phyloP scores from a whole-genome alignment of 1,140 invertebrate species.

The Pseudomyrmex pallidus region DNA sequence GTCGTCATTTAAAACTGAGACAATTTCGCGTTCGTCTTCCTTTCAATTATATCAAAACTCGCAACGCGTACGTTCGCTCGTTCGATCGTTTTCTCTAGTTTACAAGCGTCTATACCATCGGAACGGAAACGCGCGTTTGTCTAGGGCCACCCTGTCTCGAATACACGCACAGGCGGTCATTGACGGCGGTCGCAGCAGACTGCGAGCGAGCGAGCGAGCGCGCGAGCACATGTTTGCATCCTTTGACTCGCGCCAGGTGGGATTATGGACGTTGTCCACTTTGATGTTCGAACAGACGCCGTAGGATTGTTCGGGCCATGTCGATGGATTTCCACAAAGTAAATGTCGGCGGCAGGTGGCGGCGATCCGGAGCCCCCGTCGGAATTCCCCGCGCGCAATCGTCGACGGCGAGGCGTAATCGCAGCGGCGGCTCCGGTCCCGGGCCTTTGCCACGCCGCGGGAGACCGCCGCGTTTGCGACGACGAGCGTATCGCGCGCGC shows the following conservation, averaged over 20 bases:
- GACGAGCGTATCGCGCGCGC: conserved; percentile 37
- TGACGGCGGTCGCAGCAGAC: conserved; percentile 2
- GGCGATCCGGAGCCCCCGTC: conserved; percentile 15
- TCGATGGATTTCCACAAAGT: conserved; percentile 75
- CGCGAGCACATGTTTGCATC: conserved; percentile 37
- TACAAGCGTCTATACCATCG: background rate
- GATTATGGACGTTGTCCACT: conserved; percentile 75
- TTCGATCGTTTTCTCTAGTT: background rate
- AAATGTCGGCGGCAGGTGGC: conserved; percentile 73
- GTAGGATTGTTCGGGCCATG: conserved; percentile 63
- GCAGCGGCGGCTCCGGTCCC: conserved; percentile 11
- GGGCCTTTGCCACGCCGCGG: conserved; percentile 64
- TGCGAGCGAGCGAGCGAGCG: conserved; percentile 1
- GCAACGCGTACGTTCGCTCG: background rate
- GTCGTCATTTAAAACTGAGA: background rate
- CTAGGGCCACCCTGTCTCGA: conserved; percentile 20
- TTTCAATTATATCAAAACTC: background rate
- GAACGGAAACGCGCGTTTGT: conserved; percentile 27
- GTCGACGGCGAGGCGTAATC: conserved; percentile 66
- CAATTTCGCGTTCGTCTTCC: background rate
- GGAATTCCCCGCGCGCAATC: conserved; percentile 68
- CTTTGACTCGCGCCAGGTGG: conserved; percentile 69
- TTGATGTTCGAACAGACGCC: conserved; percentile 73
- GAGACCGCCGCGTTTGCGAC: conserved; percentile 52
- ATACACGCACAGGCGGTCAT: conserved; percentile 8